Evolutionary conservation across 2,113 vertebrate species (phyloP).

Genomic region (Balaenoptera acutorostrata): DNA sequence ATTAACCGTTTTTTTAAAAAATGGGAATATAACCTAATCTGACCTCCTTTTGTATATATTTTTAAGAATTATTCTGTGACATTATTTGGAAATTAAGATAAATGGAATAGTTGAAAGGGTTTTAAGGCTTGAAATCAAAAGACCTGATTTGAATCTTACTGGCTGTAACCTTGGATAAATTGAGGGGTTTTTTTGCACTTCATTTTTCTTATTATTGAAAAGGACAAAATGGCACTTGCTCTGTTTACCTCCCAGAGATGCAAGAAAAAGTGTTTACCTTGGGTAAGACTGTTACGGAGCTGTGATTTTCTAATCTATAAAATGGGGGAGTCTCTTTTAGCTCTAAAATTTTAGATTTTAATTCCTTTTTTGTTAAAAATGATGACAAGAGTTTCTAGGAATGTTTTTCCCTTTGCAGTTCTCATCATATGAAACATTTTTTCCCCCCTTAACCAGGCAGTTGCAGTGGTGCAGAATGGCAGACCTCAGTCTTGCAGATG

Average conservation of each 20-base stretch:
- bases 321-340: background rate
- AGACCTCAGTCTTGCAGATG: slow-evolving; percentile 93
- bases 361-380: background rate
- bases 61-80: background rate
- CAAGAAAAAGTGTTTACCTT: background rate
- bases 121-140: slow-evolving; percentile 17
- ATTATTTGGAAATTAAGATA: slow-evolving; percentile 2
- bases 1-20: background rate
- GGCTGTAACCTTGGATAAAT: background rate
- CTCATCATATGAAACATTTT: background rate
- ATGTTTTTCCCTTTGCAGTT: background rate
- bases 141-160: background rate
- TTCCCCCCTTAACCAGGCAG: background rate
- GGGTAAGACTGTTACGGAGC: background rate
- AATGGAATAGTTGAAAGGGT: background rate
- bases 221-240: background rate
- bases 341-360: background rate
- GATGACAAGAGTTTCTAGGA: background rate
- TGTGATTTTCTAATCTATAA: background rate
- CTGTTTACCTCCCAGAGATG: background rate
- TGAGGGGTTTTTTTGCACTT: background rate
- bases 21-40: slow-evolving; percentile 4
- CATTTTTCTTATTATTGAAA: slow-evolving; percentile 3
- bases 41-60: background rate
- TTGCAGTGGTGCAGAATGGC: slow-evolving; percentile 77